phyloP scores from a whole-genome alignment of 2,888 invertebrate genomes.

The Carterocephalus palaemon region DNA sequence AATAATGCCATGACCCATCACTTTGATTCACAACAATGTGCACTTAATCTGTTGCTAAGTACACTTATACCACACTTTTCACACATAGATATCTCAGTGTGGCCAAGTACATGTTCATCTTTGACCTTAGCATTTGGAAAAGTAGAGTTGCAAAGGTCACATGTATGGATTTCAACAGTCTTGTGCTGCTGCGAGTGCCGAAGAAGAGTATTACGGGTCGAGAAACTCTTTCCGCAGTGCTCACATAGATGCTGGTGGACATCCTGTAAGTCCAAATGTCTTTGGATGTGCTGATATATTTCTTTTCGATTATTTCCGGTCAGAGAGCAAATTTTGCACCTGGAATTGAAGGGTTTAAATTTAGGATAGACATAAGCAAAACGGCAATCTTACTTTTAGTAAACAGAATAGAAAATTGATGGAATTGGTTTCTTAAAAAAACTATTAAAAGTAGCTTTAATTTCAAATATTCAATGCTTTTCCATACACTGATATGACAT shows the following conservation, averaged over 20 bases:
- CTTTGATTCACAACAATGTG: conserved; percentile 55
- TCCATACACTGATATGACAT: too few species aligned
- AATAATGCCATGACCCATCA: too few species aligned
- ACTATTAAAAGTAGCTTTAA: not conserved
- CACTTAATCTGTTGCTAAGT: conserved; percentile 42
- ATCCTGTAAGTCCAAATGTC: conserved; percentile 58
- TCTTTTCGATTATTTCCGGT: conserved; percentile 76
- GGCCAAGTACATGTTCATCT: conserved; percentile 48
- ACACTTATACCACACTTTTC: conserved; percentile 62
- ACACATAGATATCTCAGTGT: conserved; percentile 56
- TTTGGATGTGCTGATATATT: conserved; percentile 79
- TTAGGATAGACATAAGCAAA: too few species aligned
- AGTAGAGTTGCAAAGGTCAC: conserved; percentile 46
- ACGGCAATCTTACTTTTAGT: too few species aligned
- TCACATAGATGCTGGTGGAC: conserved; percentile 61
- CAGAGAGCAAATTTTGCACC: conserved; percentile 80
- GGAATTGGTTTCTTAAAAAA: conserved; percentile 30
- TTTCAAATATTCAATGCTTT: too few species aligned
- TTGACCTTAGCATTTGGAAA: conserved; percentile 43
- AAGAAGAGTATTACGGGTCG: conserved; percentile 49
- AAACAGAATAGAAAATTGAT: too few species aligned
- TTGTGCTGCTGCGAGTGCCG: conserved; percentile 54
- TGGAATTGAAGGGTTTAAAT: too few species aligned
- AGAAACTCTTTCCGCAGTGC: conserved; percentile 63
- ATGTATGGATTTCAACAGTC: conserved; percentile 36